A percentile compares a stretch with the other conserved stretches of the same genome.
phyloP scores from a whole-genome alignment of 2,113 vertebrate genomes.

The Gavia stellata region DNA sequence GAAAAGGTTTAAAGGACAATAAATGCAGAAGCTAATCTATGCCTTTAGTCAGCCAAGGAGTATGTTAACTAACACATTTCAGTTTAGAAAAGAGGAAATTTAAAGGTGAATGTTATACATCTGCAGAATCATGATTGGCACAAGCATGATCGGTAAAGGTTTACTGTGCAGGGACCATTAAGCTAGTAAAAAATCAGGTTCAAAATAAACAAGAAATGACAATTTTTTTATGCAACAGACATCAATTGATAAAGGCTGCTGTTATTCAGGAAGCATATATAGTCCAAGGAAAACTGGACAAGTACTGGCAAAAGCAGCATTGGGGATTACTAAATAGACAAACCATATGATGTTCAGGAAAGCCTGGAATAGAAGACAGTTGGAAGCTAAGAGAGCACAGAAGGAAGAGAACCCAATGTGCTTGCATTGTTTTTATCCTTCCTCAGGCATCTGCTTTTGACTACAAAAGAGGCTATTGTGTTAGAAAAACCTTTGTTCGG shows the following conservation, averaged over 20 bases:
- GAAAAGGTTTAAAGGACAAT: background rate
- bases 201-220: background rate
- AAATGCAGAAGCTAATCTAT: background rate
- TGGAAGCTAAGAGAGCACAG: background rate
- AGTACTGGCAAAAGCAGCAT: background rate
- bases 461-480: background rate
- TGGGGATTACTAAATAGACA: background rate
- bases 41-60: background rate
- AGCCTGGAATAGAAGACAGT: slow-evolving; percentile 7
- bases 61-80: background rate
- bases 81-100: background rate
- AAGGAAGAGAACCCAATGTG: background rate
- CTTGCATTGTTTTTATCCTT: slow-evolving; percentile 10
- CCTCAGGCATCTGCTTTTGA: background rate
- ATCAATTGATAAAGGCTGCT: background rate
- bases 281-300: background rate
- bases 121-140: background rate
- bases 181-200: background rate
- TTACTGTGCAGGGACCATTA: background rate
- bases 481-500: background rate
- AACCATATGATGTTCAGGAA: slow-evolving; percentile 27
- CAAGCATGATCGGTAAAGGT: background rate
- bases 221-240: background rate
- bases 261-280: background rate
- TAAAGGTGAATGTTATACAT: background rate